Evolutionary conservation across 2,797 vertebrate genomes (phyloP).

Genomic region (Centropyge bicolor): DNA sequence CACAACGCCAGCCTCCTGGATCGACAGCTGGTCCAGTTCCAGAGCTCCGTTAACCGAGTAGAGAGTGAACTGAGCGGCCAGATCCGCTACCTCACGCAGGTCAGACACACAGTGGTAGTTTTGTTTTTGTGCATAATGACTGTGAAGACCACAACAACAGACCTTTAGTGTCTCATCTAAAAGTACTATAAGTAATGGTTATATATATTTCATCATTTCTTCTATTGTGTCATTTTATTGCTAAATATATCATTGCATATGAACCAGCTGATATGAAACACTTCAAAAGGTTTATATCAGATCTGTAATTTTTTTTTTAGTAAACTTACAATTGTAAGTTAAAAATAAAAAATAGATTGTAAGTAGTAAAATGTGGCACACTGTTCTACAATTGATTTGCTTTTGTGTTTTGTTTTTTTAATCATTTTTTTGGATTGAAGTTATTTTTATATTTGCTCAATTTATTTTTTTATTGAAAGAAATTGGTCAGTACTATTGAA

Average conservation of each 20-base stretch:
- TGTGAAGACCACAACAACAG: neutral
- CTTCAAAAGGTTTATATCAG: neutral
- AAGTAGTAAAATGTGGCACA: too few relatives aligned
- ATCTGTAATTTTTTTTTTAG: neutral
- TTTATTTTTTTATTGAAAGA: neutral
- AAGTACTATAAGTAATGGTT: neutral
- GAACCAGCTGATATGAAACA: neutral
- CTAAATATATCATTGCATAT: neutral
- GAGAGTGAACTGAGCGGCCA: slow-evolving; percentile 91
- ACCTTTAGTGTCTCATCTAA: neutral
- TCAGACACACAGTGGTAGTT: slow-evolving; percentile 42
- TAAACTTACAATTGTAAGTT: too few relatives aligned
- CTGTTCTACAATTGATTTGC: too few relatives aligned
- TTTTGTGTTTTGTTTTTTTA: neutral
- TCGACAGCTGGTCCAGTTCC: slow-evolving; percentile 91
- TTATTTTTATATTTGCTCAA: too few relatives aligned
- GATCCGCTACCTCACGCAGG: slow-evolving; percentile 96
- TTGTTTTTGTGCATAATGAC: neutral
- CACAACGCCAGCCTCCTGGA: slow-evolving; percentile 91
- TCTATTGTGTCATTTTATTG: too few relatives aligned
- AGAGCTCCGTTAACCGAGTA: slow-evolving; percentile 88
- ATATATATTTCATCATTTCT: neutral
- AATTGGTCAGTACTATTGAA: neutral
- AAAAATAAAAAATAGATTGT: neutral
- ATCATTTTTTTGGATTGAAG: too few relatives aligned